Percentiles rank a stretch among this genome's conserved stretches.
Evolutionary conservation across 2,888 invertebrate genomes (phyloP).

Genomic region (Acanthosepion lycidas): DNA sequence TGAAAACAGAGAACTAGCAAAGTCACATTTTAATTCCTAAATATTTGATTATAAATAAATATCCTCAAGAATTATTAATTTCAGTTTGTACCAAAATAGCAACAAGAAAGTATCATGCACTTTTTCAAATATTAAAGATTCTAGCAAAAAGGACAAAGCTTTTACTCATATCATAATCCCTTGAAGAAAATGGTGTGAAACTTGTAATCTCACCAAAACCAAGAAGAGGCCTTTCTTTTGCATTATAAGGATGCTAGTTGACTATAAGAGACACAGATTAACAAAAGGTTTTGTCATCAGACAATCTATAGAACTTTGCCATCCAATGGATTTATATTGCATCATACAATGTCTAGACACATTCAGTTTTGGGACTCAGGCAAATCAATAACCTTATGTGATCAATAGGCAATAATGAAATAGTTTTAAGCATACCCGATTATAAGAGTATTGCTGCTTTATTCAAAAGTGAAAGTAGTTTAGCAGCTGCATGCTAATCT

Average conservation of each 20-base stretch:
- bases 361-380: not conserved
- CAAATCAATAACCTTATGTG: not conserved
- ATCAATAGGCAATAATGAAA: slow-evolving; percentile 20
- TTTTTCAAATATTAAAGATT: not conserved
- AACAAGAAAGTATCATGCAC: not conserved
- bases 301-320: not conserved
- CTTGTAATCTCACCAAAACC: not conserved
- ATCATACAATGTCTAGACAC: slow-evolving; percentile 8
- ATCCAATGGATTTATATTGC: not conserved
- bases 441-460: not conserved
- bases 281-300: slow-evolving; percentile 7
- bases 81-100: not conserved
- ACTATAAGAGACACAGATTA: not conserved
- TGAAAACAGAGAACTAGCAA: no score
- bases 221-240: not conserved
- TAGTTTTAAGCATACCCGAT: not conserved
- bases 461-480: slow-evolving; percentile 18
- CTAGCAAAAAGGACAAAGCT: not conserved
- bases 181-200: not conserved
- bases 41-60: not conserved
- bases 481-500: slow-evolving; percentile 14
- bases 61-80: not conserved
- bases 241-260: not conserved
- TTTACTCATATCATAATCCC: not conserved
- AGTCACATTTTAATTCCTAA: not conserved